phyloP scores from a whole-genome alignment of 2,113 vertebrate genomes.

The Isichthys henryi region DNA sequence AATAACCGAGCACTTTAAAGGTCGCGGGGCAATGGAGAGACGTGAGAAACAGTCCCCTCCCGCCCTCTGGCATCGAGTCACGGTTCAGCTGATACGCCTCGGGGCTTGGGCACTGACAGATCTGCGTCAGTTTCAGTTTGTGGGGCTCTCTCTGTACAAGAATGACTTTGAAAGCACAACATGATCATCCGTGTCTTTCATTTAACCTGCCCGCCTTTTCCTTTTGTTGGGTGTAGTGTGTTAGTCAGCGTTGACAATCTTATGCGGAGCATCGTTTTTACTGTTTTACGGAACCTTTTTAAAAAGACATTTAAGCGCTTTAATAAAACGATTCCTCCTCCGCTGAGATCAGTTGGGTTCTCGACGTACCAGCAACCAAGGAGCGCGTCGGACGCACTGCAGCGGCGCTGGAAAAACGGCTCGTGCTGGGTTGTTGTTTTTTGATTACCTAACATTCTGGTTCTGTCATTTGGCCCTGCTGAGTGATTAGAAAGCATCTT shows the following conservation, averaged over 20 bases:
- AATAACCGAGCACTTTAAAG: not conserved
- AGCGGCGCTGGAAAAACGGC: not conserved
- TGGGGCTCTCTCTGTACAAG: not conserved
- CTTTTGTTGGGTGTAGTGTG: not conserved
- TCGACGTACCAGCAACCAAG: not conserved
- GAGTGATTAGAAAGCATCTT: not conserved
- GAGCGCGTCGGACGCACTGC: not conserved
- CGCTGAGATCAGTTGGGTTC: not conserved
- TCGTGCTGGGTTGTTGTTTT: not conserved
- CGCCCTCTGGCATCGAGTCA: not conserved
- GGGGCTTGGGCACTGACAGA: not conserved
- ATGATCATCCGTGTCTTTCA: not conserved
- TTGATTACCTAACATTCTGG: slow-evolving; percentile 44
- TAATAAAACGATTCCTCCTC: not conserved
- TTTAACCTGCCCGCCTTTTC: not conserved
- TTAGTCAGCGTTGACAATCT: slow-evolving; percentile 10
- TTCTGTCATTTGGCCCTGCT: slow-evolving; percentile 47
- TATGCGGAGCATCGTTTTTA: not conserved
- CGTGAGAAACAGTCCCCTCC: not conserved
- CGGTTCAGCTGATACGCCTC: not conserved
- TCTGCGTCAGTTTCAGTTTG: not conserved
- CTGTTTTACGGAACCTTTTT: not conserved
- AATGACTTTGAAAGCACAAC: not conserved
- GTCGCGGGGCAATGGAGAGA: not conserved
- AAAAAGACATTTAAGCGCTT: not conserved